phyloP scores from a whole-genome alignment of 2,113 vertebrate species.

The Pavo muticus region DNA sequence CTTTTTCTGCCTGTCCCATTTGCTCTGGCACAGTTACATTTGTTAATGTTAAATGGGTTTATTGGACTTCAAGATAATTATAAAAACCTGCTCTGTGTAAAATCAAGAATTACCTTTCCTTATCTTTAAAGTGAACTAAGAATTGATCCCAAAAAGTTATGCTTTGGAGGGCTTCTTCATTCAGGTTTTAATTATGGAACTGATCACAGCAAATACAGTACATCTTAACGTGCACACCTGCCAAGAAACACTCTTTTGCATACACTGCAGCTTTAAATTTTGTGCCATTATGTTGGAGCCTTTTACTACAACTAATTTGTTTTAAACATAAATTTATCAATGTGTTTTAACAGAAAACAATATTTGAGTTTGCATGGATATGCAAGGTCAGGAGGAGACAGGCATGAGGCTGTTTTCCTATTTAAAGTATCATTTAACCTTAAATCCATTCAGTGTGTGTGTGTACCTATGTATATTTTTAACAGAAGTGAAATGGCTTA shows the following conservation, averaged over 20 bases:
- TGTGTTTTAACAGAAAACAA: not conserved
- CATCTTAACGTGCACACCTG: not conserved
- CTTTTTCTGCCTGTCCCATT: not conserved
- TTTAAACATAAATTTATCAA: constrained; percentile 6
- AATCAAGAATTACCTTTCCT: not conserved
- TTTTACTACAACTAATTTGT: not conserved
- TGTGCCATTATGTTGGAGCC: not conserved
- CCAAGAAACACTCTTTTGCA: not conserved
- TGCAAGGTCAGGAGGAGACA: constrained; percentile 17
- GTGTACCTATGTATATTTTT: constrained; percentile 14
- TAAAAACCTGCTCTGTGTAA: not conserved
- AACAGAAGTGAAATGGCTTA: not conserved
- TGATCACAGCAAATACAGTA: not conserved
- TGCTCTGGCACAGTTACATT: not conserved
- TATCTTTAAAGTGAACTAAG: not conserved
- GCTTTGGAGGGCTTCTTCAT: constrained; percentile 45
- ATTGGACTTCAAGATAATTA: not conserved
- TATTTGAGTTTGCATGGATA: not conserved
- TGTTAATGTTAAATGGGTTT: not conserved
- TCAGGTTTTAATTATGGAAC: constrained; percentile 66
- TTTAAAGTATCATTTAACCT: constrained; percentile 26
- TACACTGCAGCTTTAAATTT: not conserved
- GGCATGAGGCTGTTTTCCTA: constrained; percentile 61
- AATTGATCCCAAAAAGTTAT: not conserved
- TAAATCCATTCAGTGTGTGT: constrained; percentile 30